Evolutionary conservation across 2,797 vertebrate species (phyloP).

Genomic region (Tangara arthus): DNA sequence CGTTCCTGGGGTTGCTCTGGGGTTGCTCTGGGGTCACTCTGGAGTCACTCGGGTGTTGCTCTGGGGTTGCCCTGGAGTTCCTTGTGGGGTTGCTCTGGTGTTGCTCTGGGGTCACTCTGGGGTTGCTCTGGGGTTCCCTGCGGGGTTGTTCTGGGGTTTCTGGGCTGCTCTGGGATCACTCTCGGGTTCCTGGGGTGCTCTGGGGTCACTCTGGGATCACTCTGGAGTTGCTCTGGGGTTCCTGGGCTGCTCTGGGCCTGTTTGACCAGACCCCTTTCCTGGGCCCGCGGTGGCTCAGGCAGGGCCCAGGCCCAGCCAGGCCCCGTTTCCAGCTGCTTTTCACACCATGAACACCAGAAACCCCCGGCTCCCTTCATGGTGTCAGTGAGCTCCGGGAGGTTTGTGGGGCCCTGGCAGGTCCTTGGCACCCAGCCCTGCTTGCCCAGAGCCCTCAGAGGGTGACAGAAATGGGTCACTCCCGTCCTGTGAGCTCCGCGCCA

Average conservation of each 20-base stretch:
- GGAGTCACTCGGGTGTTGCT: too few relatives aligned
- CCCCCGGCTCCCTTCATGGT: background rate
- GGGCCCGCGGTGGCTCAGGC: accelerated
- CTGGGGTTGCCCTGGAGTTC: too few relatives aligned
- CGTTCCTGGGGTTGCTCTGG: too few relatives aligned
- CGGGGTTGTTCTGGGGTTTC: too few relatives aligned
- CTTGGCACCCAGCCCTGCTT: background rate
- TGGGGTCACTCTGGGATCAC: too few relatives aligned
- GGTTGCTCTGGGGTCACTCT: too few relatives aligned
- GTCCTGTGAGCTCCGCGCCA: background rate
- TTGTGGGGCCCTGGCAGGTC: slow-evolving; percentile 5
- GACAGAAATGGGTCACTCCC: slow-evolving; percentile 53
- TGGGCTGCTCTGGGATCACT: background rate
- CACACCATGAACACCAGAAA: background rate
- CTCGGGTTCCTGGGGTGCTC: background rate
- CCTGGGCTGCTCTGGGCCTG: background rate
- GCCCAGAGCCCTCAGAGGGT: background rate
- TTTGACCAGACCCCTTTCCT: background rate
- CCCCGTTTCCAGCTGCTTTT: background rate
- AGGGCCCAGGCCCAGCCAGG: background rate
- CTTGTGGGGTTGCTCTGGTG: too few relatives aligned
- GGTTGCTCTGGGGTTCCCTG: too few relatives aligned
- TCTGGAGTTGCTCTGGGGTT: too few relatives aligned
- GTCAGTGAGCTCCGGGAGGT: background rate
- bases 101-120: too few relatives aligned